A percentile compares a stretch with the other conserved stretches of the same genome.
These are phyloP conservation scores for Acleris literana DNA, from an alignment of 2,888 invertebrate species.

Conservation along the genomic window DNA sequence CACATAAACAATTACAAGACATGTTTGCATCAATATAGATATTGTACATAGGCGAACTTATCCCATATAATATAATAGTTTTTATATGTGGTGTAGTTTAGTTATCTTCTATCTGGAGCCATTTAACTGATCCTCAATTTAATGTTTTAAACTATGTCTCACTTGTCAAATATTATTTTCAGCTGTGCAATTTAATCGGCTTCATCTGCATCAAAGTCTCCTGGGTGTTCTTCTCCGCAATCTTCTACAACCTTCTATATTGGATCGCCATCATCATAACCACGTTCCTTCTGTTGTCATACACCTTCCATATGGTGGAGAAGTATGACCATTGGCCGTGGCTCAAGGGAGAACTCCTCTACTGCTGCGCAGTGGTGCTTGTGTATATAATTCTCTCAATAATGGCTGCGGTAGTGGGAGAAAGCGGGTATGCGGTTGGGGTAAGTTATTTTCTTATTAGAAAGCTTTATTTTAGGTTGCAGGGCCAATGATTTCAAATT, in stretches of 20 bases:
- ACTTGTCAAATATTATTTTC: conserved; percentile 23
- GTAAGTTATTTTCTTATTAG: conserved; percentile 78
- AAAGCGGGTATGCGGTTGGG: conserved; percentile 87
- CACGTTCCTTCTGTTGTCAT: conserved; percentile 87
- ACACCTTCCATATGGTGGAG: conserved; percentile 93
- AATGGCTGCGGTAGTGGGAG: conserved; percentile 85
- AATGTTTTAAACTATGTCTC: too few relatives aligned
- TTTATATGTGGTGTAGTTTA: too few relatives aligned
- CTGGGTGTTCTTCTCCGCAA: conserved; percentile 84
- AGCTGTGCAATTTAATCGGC: conserved; percentile 88
- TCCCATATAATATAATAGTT: too few relatives aligned
- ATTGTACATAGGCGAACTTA: too few relatives aligned
- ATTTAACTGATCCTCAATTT: too few relatives aligned
- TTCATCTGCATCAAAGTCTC: conserved; percentile 92
- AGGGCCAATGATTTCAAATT: too few relatives aligned
- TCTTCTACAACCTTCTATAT: conserved; percentile 90
- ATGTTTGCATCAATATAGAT: too few relatives aligned
- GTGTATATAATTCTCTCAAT: conserved; percentile 90
- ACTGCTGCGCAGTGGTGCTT: conserved; percentile 86
- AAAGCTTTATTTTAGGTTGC: neutral
- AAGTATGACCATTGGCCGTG: conserved; percentile 92
- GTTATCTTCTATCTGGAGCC: too few relatives aligned
- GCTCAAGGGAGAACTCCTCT: conserved; percentile 91
- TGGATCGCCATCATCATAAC: conserved; percentile 92
- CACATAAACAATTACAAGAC: too few relatives aligned